Conservation (phyloP, 2,797 vertebrate genomes). For the Pseudochirops corinnae region DNA sequence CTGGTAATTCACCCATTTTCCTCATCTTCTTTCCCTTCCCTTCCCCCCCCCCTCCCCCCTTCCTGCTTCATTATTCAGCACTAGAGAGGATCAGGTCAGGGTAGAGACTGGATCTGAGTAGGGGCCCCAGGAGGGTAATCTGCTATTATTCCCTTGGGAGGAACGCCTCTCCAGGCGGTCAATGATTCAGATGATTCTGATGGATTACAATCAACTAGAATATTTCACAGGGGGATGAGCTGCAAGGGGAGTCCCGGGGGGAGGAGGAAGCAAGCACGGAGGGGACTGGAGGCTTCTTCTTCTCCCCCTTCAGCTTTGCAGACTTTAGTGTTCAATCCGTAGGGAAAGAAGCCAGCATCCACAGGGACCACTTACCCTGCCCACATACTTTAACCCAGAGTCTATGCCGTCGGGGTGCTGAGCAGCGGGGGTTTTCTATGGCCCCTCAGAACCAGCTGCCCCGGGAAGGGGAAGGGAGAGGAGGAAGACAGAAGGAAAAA, state of each 20-base stretch:
- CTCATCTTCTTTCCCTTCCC: not conserved
- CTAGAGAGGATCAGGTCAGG: not conserved
- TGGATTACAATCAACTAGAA: not conserved
- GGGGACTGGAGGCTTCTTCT: not conserved
- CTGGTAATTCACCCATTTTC: not conserved
- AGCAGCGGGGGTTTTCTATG: too few species aligned
- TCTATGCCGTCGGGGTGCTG: not conserved
- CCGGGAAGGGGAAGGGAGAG: not conserved
- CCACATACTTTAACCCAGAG: fast-evolving
- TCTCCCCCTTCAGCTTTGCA: not conserved
- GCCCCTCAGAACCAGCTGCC: not conserved
- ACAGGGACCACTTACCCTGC: not conserved
- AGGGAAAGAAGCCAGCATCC: not conserved
- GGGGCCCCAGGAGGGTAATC: not conserved
- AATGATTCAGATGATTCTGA: not conserved
- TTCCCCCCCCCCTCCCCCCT: too few species aligned
- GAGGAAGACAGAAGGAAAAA: not conserved
- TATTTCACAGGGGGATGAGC: not conserved
- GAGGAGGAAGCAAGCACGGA: not conserved
- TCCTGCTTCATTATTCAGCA: not conserved
- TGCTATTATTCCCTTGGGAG: not conserved
- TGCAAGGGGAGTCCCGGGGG: not conserved
- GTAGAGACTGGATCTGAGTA: not conserved
- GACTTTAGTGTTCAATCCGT: not conserved
- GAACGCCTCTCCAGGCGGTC: not conserved